A percentile compares a stretch with the other conserved stretches of the same genome.
Conservation (phyloP, 2,797 vertebrate species). For the Argya squamiceps region DNA sequence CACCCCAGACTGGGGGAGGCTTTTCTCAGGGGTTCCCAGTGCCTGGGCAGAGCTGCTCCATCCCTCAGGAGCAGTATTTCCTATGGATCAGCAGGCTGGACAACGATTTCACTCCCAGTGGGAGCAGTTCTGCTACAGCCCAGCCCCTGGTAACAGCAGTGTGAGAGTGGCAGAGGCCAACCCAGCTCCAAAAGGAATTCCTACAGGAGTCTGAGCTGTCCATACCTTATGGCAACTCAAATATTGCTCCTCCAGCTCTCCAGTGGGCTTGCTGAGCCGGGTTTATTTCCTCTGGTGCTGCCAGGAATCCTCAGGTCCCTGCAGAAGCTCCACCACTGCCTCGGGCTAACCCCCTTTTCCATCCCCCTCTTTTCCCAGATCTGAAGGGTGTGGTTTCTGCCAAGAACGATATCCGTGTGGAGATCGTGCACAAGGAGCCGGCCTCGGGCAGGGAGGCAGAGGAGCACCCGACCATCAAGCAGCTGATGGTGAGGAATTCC, state of each 20-base stretch:
- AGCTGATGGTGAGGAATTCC: slow-evolving; percentile 90
- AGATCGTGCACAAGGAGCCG: slow-evolving; percentile 97
- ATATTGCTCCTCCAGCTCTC: neutral
- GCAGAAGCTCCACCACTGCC: neutral
- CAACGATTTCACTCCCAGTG: neutral
- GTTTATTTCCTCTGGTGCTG: neutral
- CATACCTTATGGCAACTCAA: rapidly evolving
- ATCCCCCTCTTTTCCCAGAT: slow-evolving; percentile 74
- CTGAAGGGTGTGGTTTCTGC: slow-evolving; percentile 96
- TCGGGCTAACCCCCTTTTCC: neutral
- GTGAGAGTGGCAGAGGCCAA: rapidly evolving
- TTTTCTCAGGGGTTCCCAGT: neutral
- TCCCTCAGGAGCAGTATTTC: neutral
- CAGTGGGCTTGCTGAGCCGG: rapidly evolving
- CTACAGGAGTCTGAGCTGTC: rapidly evolving
- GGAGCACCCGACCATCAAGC: slow-evolving; percentile 94
- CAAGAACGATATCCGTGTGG: slow-evolving; percentile 97
- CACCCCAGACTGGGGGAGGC: neutral
- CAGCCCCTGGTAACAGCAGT: neutral
- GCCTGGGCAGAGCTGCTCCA: neutral
- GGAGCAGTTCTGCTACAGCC: neutral
- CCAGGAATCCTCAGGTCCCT: neutral
- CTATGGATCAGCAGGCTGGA: neutral
- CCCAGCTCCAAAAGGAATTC: neutral
- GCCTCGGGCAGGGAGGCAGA: slow-evolving; percentile 88